phyloP scores from a whole-genome alignment of 2,113 vertebrate genomes.

The Silurus glanis region DNA sequence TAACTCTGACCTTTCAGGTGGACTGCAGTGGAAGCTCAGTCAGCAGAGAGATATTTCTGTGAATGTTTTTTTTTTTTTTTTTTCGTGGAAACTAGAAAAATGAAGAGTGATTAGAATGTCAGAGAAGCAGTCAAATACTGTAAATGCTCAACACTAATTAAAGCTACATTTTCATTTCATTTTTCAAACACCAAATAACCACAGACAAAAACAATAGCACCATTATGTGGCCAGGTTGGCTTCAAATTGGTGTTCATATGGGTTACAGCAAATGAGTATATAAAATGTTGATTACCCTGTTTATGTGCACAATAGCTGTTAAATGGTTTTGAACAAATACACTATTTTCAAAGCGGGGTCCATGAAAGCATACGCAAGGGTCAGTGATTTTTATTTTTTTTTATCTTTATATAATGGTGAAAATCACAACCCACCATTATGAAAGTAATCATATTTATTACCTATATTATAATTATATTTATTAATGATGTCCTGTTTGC shows the following conservation, averaged over 20 bases:
- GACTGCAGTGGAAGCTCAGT: slow-evolving; percentile 43
- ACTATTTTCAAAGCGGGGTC: neutral
- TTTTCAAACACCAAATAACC: neutral
- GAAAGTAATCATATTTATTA: neutral
- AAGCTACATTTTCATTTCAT: no score
- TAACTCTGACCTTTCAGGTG: slow-evolving; percentile 52
- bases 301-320: no score
- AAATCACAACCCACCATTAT: neutral
- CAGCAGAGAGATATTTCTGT: slow-evolving; percentile 46
- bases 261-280: no score
- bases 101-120: neutral
- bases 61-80: slow-evolving; percentile 31
- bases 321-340: neutral
- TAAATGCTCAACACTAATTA: no score
- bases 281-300: neutral
- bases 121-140: neutral
- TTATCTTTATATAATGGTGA: neutral
- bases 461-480: neutral
- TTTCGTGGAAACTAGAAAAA: slow-evolving; percentile 32
- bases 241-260: neutral
- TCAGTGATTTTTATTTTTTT: neutral
- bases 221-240: neutral
- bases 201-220: no score
- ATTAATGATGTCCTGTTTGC: neutral
- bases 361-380: neutral